Conservation (phyloP, 2,797 vertebrate genomes). For the Spondyliosoma cantharus region DNA sequence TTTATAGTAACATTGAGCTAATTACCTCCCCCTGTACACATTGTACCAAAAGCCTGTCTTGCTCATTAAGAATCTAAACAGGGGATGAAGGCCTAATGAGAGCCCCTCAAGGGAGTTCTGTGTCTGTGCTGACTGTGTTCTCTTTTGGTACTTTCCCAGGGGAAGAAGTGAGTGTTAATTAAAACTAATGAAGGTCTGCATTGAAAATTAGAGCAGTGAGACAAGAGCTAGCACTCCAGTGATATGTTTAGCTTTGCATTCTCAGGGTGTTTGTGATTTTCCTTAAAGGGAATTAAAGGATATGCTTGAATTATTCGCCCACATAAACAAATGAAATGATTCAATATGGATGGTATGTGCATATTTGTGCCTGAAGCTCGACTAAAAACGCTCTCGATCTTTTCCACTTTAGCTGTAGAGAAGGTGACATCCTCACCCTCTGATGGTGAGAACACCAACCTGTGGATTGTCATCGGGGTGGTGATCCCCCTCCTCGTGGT, state of each 20-base stretch:
- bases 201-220: conserved; percentile 35
- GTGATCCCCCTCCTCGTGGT: conserved; percentile 93
- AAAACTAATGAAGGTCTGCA: conserved; percentile 61
- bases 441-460: conserved; percentile 89
- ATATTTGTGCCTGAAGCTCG: conserved; percentile 2
- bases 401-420: conserved; percentile 88
- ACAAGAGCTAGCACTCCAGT: conserved; percentile 11
- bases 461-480: conserved; percentile 96
- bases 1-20: conserved; percentile 58
- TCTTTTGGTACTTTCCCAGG: conserved; percentile 40
- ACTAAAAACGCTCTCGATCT: background rate
- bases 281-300: conserved; percentile 2
- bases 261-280: conserved; percentile 5
- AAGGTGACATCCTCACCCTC: conserved; percentile 83
- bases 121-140: conserved; percentile 40
- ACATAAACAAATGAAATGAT: background rate
- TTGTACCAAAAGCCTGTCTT: conserved; percentile 45
- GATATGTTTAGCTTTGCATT: conserved; percentile 13
- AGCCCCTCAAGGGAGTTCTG: conserved; percentile 50
- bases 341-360: background rate
- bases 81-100: conserved; percentile 64
- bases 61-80: conserved; percentile 72
- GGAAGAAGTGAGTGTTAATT: conserved; percentile 67
- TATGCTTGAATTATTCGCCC: conserved; percentile 4
- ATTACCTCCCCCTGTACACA: conserved; percentile 42